Conservation (phyloP, 1,140 invertebrate species). For the Atta colombica region DNA sequence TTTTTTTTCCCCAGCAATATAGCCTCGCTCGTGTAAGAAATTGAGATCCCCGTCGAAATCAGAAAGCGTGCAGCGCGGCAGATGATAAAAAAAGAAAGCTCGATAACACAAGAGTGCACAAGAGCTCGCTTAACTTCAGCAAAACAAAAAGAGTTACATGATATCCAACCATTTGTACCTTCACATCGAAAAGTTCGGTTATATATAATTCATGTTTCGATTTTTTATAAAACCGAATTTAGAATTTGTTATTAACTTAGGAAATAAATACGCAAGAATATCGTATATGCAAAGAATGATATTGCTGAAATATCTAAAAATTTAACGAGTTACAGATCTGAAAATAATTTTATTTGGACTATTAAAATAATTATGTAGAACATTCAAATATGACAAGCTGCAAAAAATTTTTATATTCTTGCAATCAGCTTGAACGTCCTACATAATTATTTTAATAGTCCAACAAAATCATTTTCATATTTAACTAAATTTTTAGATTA, state of each 20-base stretch:
- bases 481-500: too few species aligned
- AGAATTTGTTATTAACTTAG: not conserved
- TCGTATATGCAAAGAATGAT: not conserved
- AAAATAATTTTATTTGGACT: too few species aligned
- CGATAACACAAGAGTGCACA: constrained; percentile 18
- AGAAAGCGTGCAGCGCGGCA: not conserved
- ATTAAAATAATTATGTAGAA: too few species aligned
- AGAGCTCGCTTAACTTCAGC: not conserved
- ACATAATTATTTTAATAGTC: too few species aligned
- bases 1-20: constrained; percentile 18
- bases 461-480: too few species aligned
- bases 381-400: too few species aligned
- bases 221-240: not conserved
- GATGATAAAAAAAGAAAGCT: constrained; percentile 13
- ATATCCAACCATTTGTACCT: not conserved
- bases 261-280: not conserved
- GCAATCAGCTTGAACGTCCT: too few species aligned
- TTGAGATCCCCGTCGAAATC: constrained; percentile 40
- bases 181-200: not conserved
- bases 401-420: too few species aligned
- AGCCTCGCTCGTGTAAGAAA: constrained; percentile 40
- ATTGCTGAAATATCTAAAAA: too few species aligned
- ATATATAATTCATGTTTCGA: not conserved
- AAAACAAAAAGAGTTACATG: not conserved
- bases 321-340: too few species aligned